Evolutionary conservation across 2,113 vertebrate species (phyloP).

Genomic region (Orthochromis malagaraziensis): DNA sequence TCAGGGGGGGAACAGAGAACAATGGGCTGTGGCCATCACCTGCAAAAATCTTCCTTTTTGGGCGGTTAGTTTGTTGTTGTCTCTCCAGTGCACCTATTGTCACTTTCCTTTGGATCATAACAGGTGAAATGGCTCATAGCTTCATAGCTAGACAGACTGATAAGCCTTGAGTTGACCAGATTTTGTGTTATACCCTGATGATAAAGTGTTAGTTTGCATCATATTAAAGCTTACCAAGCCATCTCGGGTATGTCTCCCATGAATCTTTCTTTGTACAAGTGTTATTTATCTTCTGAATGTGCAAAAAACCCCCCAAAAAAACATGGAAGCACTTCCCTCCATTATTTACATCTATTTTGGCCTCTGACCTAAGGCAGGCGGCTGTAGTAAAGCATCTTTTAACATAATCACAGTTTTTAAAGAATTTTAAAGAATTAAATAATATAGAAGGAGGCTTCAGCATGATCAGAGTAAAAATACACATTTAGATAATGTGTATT

Average conservation of each 20-base stretch:
- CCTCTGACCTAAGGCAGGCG: neutral
- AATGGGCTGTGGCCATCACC: neutral
- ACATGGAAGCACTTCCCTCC: neutral
- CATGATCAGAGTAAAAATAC: neutral
- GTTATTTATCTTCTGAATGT: neutral
- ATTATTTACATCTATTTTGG: neutral
- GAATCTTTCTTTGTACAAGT: neutral
- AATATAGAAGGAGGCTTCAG: neutral
- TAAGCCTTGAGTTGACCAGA: neutral
- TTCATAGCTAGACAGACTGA: neutral
- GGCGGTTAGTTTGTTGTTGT: neutral
- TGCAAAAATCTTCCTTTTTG: neutral
- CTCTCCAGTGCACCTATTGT: neutral
- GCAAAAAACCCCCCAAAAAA: fast-evolving
- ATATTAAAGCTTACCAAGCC: neutral
- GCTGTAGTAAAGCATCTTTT: neutral
- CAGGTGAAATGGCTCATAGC: neutral
- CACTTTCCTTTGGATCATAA: neutral
- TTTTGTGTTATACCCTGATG: neutral
- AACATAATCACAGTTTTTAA: neutral
- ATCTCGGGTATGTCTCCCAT: neutral
- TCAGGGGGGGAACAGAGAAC: neutral
- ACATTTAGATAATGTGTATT: neutral
- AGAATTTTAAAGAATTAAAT: neutral
- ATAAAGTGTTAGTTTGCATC: neutral